Conservation (phyloP, 2,888 invertebrate genomes). For the Hypomecis atomaria region DNA sequence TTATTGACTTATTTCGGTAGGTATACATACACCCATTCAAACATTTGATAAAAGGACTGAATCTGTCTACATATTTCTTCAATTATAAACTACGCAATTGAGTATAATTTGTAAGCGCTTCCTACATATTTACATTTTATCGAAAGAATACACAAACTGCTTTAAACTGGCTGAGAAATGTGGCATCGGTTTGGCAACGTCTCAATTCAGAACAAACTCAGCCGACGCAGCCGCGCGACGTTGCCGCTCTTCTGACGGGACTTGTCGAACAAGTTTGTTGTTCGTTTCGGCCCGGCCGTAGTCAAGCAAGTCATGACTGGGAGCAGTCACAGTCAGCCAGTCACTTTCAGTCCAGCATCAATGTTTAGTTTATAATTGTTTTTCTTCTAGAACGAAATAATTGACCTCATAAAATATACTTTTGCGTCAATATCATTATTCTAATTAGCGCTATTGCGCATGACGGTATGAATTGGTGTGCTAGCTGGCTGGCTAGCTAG, state of each 20-base stretch:
- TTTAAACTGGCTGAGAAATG: slow-evolving; percentile 12
- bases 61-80: too few species aligned
- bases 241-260: slow-evolving; percentile 44
- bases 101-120: not conserved
- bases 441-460: slow-evolving; percentile 7
- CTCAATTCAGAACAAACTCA: slow-evolving; percentile 24
- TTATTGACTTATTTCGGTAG: too few species aligned
- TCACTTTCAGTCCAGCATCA: slow-evolving; percentile 1
- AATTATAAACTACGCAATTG: not conserved
- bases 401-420: not conserved
- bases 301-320: slow-evolving; percentile 3
- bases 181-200: slow-evolving; percentile 42
- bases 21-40: too few species aligned
- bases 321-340: not conserved
- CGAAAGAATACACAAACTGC: not conserved
- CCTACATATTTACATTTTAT: not conserved
- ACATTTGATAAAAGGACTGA: too few species aligned
- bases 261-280: slow-evolving; percentile 33
- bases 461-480: slow-evolving; percentile 6
- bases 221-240: slow-evolving; percentile 31
- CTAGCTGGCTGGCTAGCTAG: not conserved
- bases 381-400: slow-evolving; percentile 23
- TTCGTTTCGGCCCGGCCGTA: slow-evolving; percentile 4
- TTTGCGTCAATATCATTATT: not conserved
- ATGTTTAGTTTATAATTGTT: not conserved